Conservation (phyloP, 2,797 vertebrate genomes). For the Schizopygopsis malacanthus region DNA sequence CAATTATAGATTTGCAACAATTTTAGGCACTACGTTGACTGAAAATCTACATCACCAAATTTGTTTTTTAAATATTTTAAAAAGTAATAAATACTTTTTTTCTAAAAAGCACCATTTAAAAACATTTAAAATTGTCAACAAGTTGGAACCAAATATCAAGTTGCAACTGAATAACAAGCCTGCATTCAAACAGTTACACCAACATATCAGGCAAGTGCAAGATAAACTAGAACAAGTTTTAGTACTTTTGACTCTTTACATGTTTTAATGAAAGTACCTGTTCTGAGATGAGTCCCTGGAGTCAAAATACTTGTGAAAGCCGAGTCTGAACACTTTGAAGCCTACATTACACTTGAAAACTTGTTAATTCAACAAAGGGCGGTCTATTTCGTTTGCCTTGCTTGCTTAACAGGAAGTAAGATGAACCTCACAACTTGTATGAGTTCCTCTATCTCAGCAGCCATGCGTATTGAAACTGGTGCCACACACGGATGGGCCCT, state of each 20-base stretch:
- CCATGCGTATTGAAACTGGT: slow-evolving; percentile 74
- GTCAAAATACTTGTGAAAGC: slow-evolving; percentile 39
- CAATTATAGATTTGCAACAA: slow-evolving; percentile 1
- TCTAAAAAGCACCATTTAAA: background rate
- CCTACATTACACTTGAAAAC: slow-evolving; percentile 40
- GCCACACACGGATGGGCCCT: slow-evolving; percentile 73
- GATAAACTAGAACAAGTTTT: slow-evolving; percentile 2
- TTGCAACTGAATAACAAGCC: slow-evolving; percentile 13
- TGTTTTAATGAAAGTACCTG: slow-evolving; percentile 51
- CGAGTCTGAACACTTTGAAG: slow-evolving; percentile 30
- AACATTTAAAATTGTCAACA: background rate
- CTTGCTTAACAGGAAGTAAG: slow-evolving; percentile 80
- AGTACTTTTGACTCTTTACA: background rate
- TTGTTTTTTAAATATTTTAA: background rate
- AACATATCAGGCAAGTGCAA: background rate
- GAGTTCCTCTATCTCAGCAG: slow-evolving; percentile 83
- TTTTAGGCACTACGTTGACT: background rate
- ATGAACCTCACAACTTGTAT: slow-evolving; percentile 75
- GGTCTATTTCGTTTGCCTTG: slow-evolving; percentile 71
- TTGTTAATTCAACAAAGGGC: slow-evolving; percentile 59
- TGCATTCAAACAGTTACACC: background rate
- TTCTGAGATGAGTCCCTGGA: slow-evolving; percentile 48
- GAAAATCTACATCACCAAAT: background rate
- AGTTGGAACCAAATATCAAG: background rate
- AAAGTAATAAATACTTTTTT: background rate